Evolutionary conservation across 2,888 invertebrate species (phyloP).

Genomic region (Endomychus coccineus): DNA sequence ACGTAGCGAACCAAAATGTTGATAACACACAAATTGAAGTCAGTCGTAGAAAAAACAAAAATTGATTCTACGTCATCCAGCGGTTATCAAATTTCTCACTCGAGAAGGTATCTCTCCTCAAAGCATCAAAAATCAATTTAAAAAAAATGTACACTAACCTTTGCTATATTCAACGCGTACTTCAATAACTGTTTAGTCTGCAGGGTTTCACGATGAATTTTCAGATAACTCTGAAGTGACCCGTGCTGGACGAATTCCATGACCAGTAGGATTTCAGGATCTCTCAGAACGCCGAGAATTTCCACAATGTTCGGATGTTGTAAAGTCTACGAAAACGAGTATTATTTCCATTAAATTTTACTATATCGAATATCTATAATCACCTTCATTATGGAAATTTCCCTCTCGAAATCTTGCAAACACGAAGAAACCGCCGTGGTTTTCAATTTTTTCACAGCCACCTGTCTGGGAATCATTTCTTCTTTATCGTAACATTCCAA

Average conservation of each 20-base stretch:
- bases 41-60: too few species aligned
- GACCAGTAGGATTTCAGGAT: constrained; percentile 70
- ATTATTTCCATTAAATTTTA: neutral
- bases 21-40: too few species aligned
- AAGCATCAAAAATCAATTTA: too few species aligned
- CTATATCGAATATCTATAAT: neutral
- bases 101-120: too few species aligned
- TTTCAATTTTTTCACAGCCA: constrained; percentile 63
- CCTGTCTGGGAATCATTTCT: constrained; percentile 46
- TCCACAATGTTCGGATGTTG: constrained; percentile 83
- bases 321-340: constrained; percentile 51
- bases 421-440: constrained; percentile 45
- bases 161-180: constrained; percentile 77
- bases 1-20: too few species aligned
- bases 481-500: constrained; percentile 52
- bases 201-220: constrained; percentile 63
- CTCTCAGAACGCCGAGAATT: constrained; percentile 73
- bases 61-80: too few species aligned
- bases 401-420: constrained; percentile 71
- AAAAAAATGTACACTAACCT: constrained; percentile 43
- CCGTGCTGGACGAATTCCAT: constrained; percentile 87
- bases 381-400: constrained; percentile 84
- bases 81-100: too few species aligned
- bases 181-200: constrained; percentile 57
- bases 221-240: constrained; percentile 73